These are phyloP conservation scores for Falco rusticolus DNA, from an alignment of 2,797 vertebrate genomes.

Conservation along the genomic window DNA sequence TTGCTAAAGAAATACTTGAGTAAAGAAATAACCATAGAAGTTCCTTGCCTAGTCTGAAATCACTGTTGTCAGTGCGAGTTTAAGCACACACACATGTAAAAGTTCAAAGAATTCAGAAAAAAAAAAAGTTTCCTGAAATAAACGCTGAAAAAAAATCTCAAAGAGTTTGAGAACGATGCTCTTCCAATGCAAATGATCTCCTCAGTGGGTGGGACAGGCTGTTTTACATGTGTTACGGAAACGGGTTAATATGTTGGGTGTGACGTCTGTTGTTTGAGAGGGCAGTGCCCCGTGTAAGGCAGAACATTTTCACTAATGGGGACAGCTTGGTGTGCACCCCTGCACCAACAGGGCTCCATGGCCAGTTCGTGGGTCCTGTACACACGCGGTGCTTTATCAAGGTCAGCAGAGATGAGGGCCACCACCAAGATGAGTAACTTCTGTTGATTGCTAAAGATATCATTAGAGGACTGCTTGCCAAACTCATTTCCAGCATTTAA, in stretches of 20 bases:
- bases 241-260: not conserved
- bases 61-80: not conserved
- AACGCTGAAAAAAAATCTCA: not conserved
- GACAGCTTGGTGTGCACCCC: not conserved
- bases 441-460: not conserved
- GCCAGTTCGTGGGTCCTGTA: not conserved
- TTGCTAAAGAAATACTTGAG: not conserved
- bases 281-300: not conserved
- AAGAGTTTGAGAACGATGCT: not conserved
- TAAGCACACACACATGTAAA: not conserved
- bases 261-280: not conserved
- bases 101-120: not conserved
- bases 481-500: slow-evolving; percentile 7
- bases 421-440: not conserved
- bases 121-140: not conserved
- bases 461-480: not conserved
- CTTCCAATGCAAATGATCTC: not conserved
- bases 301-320: not conserved
- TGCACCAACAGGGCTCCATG: not conserved
- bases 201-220: not conserved
- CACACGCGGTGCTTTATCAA: not conserved
- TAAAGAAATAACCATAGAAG: not conserved
- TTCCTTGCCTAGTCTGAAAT: not conserved
- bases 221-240: not conserved
- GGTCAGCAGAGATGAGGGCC: not conserved